Evolutionary conservation across 2,888 invertebrate species (phyloP), one percentile per base, ranked within the genome.

Genomic region (Drosophila acutilabella): DNA sequence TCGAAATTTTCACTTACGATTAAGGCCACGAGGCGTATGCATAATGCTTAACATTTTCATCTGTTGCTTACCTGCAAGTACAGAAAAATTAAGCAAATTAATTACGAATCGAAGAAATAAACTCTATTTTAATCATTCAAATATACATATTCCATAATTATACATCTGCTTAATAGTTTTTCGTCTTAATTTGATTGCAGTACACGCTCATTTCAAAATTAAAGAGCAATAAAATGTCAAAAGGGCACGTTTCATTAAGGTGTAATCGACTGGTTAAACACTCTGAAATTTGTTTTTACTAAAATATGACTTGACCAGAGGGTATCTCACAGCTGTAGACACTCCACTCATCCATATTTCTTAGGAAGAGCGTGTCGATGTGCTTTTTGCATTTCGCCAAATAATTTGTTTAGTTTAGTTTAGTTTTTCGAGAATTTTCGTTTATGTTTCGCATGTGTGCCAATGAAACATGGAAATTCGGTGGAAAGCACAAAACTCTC

Each of bases 31-130:
- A 23, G 26, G n/a, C 38, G 36, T 33, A 33, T 36, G 30, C 16
- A 51, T 67, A 52, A 60, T 68, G 36, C 45, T 30, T 48, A 59
- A 64, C 57, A 66, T 62, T 53, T 58, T 50, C 33, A 40, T 40
- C 26, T 53, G 48, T 54, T 45, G 66, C 79, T 88, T 81, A 81
- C 82, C 79, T 81, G 88, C 8, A 81, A 74, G 4, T n/a, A 59
- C 11, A 53, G 36, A 6, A 14, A 48, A 0, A 2, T 10, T 47
- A 16, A 38, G 4, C 0, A 26, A 47, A 47, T 38, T 57, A 26
- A 16, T 47, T 10, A 20, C 6, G 11, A 40, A 13, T 14, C 7
- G n/a, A 40, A 14, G 40, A 40, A 4, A 40, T 40, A 40, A 6
- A n/a, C 6, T 6, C n/a, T 14, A 26, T 2, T 0, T 47, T 14